Base-by-base conservation (phyloP, 2,797 vertebrate genomes). In the Pygocentrus nattereri region DNA sequence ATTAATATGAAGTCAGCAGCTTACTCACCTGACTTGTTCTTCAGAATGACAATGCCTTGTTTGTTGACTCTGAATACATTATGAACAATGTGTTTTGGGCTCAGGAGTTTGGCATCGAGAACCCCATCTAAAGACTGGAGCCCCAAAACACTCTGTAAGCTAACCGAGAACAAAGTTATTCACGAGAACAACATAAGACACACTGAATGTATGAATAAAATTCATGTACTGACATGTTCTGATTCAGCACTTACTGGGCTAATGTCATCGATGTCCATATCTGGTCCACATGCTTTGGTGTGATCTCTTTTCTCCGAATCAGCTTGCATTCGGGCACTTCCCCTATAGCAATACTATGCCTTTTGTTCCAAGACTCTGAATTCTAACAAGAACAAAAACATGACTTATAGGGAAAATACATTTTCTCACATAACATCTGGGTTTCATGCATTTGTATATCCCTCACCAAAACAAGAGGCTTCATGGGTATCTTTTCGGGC, bases 261-360 rank as follows among this genome's bases (percentile, higher is more conserved):
- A 96, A 73, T 0, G 96, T 97, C 93, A 96, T 95, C 2, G 96
- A 95, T 84, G 96, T 99, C 97, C 98, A 99, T 87, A 97, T 95
- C 70, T 96, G 93, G 82, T 97, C 97, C 85, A 96, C 87, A 67
- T 97, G 94, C 88, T 94, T 95, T 56, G 95, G 90, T 0, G 95
- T 96, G 76, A 98, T 82, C 81, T 97, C 95, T 81, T 93, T 96
- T 81, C 93, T 95, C 67, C 93, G 90, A 79, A 98, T 88, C 0
- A 98, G 93, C 56, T 95, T 97, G 91, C 97, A 98, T 38, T 96
- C 93, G 0, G 95, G 93, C 30, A 98, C 95, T 89, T 99, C 98
- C 52, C 97, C 98, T 0, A 98, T 97, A 31, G 97, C 98, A 11
- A 99, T 97, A 34, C 98, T 99, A 88, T 99, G 97, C 52, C 97